Conservation (phyloP, 2,113 vertebrate species). For the Typhlomys cinereus region DNA sequence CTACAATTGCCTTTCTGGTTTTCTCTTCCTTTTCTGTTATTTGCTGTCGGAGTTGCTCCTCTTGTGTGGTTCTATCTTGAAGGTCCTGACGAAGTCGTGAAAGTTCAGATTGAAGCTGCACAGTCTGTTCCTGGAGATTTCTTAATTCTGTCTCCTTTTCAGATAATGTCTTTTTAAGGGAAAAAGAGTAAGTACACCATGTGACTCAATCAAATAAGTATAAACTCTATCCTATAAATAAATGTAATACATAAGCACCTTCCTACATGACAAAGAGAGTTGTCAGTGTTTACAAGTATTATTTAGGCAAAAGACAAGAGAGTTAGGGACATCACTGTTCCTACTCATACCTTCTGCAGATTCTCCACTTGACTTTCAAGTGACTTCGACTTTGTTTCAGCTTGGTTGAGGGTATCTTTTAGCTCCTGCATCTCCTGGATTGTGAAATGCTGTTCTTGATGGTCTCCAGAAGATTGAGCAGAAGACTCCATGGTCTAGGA, state of each 20-base stretch:
- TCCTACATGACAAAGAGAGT: background rate
- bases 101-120: slow-evolving; percentile 91
- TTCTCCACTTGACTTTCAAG: slow-evolving; percentile 92
- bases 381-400: slow-evolving; percentile 89
- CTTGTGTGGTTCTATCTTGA: slow-evolving; percentile 91
- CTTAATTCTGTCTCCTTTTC: slow-evolving; percentile 92
- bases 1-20: slow-evolving; percentile 93
- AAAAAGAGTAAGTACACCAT: slow-evolving; percentile 6
- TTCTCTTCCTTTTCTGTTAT: slow-evolving; percentile 96
- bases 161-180: slow-evolving; percentile 84
- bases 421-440: slow-evolving; percentile 93
- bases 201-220: slow-evolving; percentile 4
- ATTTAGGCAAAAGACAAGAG: background rate
- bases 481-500: slow-evolving; percentile 90
- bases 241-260: background rate
- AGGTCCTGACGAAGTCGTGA: slow-evolving; percentile 92
- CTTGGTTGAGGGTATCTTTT: slow-evolving; percentile 89
- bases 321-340: background rate
- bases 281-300: background rate
- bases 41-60: slow-evolving; percentile 93
- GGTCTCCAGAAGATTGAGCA: slow-evolving; percentile 88
- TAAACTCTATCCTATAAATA: background rate
- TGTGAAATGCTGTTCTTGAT: slow-evolving; percentile 91
- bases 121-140: slow-evolving; percentile 90
- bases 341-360: slow-evolving; percentile 89